Conservation (phyloP, 2,888 invertebrate species). For the Drosophila paramelanica region DNA sequence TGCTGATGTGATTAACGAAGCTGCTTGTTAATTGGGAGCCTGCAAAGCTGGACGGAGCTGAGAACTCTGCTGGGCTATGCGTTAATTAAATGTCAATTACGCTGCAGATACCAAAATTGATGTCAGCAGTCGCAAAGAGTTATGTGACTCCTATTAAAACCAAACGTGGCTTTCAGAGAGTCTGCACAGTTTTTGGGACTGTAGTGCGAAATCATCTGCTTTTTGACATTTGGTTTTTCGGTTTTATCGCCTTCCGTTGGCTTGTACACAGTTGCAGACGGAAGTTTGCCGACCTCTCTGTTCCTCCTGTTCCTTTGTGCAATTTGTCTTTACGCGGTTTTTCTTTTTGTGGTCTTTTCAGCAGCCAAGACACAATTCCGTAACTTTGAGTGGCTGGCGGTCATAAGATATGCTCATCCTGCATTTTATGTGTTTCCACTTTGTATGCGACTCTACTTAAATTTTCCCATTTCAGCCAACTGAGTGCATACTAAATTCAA, state of each 20-base stretch:
- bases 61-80: conserved; percentile 23
- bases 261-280: conserved; percentile 12
- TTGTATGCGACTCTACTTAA: conserved; percentile 19
- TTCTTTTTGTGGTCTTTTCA: conserved; percentile 30
- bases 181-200: conserved; percentile 9
- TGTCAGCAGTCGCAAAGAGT: conserved; percentile 13
- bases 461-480: conserved; percentile 11
- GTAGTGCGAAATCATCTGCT: conserved; percentile 23
- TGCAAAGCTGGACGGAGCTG: not conserved
- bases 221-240: conserved; percentile 30
- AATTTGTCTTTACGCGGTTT: conserved; percentile 40
- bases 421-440: conserved; percentile 24
- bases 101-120: conserved; percentile 19
- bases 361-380: conserved; percentile 17
- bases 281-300: conserved; percentile 9
- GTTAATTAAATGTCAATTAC: conserved; percentile 58
- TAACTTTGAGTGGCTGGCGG: conserved; percentile 30
- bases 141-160: conserved; percentile 26
- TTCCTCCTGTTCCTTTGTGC: conserved; percentile 23
- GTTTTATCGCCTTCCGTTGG: conserved; percentile 14
- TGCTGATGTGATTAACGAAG: conserved; percentile 44
- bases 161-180: conserved; percentile 10
- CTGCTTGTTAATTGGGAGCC: conserved; percentile 16
- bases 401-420: conserved; percentile 38
- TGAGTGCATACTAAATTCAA: conserved; percentile 26